These are phyloP conservation scores for Ophion costatus DNA, from an alignment of 2,888 invertebrate species.

Conservation along the genomic window DNA sequence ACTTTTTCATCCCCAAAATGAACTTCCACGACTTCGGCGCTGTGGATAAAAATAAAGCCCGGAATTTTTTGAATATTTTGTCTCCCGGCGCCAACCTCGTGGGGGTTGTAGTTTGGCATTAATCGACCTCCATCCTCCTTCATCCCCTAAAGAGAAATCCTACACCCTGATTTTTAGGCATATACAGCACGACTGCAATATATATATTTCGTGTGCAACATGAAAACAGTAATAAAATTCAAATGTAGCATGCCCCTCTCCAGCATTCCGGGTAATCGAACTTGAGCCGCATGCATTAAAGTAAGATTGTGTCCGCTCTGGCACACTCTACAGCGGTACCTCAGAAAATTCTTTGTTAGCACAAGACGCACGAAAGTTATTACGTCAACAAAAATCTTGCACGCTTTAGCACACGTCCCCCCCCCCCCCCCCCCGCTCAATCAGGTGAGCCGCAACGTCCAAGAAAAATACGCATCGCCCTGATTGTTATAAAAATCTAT, in stretches of 20 bases:
- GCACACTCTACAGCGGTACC: conserved; percentile 67
- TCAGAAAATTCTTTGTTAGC: conserved; percentile 71
- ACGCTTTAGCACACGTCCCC: conserved; percentile 25
- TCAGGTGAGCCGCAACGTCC: conserved; percentile 56
- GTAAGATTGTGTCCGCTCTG: conserved; percentile 67
- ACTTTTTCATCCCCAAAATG: too few relatives aligned
- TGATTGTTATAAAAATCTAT: conserved; percentile 30
- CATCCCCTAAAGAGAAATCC: too few relatives aligned
- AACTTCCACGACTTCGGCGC: too few relatives aligned
- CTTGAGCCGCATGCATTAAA: conserved; percentile 70
- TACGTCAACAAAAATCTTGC: conserved; percentile 12
- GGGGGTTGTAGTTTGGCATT: too few relatives aligned
- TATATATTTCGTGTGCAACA: conserved; percentile 67
- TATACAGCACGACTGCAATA: too few relatives aligned
- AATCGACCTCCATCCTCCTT: too few relatives aligned
- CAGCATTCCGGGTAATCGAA: conserved; percentile 69
- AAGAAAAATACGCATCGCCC: conserved; percentile 31
- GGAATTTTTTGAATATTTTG: too few relatives aligned
- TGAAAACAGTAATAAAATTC: conserved; percentile 68
- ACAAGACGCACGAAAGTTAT: conserved; percentile 59
- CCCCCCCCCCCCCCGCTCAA: too few relatives aligned
- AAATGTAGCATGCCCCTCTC: conserved; percentile 69
- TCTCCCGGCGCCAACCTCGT: too few relatives aligned
- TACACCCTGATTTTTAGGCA: too few relatives aligned
- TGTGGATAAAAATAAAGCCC: too few relatives aligned